Conservation (phyloP, 2,888 invertebrate genomes). For the Atethmia centrago region DNA sequence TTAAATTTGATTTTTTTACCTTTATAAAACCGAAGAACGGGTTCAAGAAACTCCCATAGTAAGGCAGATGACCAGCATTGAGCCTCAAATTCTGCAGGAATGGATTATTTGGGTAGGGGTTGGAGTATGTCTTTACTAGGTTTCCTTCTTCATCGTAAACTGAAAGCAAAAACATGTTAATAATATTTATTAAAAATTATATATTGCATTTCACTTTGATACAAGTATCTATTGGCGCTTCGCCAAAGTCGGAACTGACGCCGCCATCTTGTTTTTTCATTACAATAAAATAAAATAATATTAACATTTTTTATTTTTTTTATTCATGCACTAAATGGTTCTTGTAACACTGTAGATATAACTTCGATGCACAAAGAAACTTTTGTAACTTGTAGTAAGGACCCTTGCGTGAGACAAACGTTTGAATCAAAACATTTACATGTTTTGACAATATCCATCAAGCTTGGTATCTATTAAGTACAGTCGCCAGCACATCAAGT, state of each 20-base stretch:
- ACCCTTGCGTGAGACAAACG: constrained; percentile 20
- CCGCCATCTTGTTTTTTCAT: too few species aligned
- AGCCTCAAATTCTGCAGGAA: constrained; percentile 76
- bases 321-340: background rate
- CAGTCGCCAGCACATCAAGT: too few species aligned
- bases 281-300: too few species aligned
- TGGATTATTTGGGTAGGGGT: constrained; percentile 78
- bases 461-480: too few species aligned
- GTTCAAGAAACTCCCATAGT: constrained; percentile 79
- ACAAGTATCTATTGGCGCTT: too few species aligned
- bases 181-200: too few species aligned
- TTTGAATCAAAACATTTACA: constrained; percentile 40
- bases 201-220: too few species aligned
- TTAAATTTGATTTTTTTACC: too few species aligned
- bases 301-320: too few species aligned
- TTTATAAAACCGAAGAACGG: constrained; percentile 78
- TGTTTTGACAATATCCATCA: constrained; percentile 38
- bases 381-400: background rate
- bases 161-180: constrained; percentile 65
- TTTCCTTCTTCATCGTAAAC: constrained; percentile 87
- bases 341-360: too few species aligned
- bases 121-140: constrained; percentile 81
- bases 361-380: background rate
- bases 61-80: constrained; percentile 77
- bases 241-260: too few species aligned